These are phyloP conservation scores for Xyliphius kryptos DNA, from an alignment of 2,113 vertebrate genomes.

Conservation along the genomic window DNA sequence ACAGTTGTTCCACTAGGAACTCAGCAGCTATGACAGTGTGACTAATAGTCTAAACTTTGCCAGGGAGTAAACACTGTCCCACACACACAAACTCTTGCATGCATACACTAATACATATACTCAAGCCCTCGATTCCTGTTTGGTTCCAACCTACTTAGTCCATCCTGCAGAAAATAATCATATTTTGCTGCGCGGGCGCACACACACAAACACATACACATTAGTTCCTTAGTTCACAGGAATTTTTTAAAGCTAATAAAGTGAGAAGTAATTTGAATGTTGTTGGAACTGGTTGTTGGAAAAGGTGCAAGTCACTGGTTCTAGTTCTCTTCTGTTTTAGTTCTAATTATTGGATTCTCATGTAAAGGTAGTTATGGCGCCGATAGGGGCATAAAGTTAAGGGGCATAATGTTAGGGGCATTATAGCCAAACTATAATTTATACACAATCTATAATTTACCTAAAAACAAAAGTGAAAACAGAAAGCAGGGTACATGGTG, in stretches of 20 bases:
- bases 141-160: not conserved
- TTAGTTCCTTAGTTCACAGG: no score
- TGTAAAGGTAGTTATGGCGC: no score
- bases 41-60: slow-evolving; percentile 18
- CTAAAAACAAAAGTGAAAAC: no score
- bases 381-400: no score
- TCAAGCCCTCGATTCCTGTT: not conserved
- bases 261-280: slow-evolving; percentile 29
- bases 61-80: slow-evolving; percentile 1
- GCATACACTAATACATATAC: not conserved
- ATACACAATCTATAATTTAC: no score
- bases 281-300: slow-evolving; percentile 1
- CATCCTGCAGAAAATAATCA: not conserved
- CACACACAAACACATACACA: not conserved
- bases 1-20: no score
- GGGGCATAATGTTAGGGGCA: no score
- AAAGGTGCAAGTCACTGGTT: slow-evolving; percentile 27
- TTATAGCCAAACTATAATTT: no score
- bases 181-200: not conserved
- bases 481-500: no score
- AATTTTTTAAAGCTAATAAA: no score
- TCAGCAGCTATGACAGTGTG: not conserved
- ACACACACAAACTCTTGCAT: not conserved
- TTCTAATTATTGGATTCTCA: slow-evolving; percentile 35
- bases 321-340: slow-evolving; percentile 40